Base-by-base conservation (phyloP, 2,113 vertebrate species). In the Protobothrops flavoviridis region DNA sequence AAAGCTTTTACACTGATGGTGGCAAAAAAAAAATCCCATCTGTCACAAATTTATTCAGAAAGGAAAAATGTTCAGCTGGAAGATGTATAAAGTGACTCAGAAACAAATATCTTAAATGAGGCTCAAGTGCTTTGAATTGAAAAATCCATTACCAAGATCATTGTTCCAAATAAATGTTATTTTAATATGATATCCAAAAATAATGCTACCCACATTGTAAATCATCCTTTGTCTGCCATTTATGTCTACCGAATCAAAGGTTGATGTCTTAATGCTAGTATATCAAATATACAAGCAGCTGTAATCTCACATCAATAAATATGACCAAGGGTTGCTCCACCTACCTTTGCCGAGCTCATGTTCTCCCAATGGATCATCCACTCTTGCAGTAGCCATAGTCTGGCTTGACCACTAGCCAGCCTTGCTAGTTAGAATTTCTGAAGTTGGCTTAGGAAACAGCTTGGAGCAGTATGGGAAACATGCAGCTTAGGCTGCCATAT, bases 91-190 rank as follows among this genome's bases (percentile, higher is more conserved):
- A 20, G 50, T 26, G 29, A 88, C 48, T 92, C 50, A 92, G 52
- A 92, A 92, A 45, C 45, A 39, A 89, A 89, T 56, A 89, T 33
- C 26, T 87, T 91, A 64, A 85, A 53, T 52, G 50, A 86, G 81
- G 29, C 52, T n/a, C 90, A 90, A 52, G 29, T 26, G 45, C 10
- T 57, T 64, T 24, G 50, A 53, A 89, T 52, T 56, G 24, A 92
- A 92, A 92, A 89, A 92, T 57, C 13, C 24, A 89, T 92, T 89
- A 50, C 52, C 52, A 92, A n/a, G 33, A n/a, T 43, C 53, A 23
- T 26, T 57, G 24, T 57, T 89, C 20, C 39, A n/a, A 48, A 88
- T 88, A 59, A 74, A 39, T 48, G 59, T 53, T 81, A 48, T 91
- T 91, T 91, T 87, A 93, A 48, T 48, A 21, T 12, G 20, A 50